Percentiles rank a stretch among this genome's conserved stretches.
Evolutionary conservation across 2,888 invertebrate species (phyloP).

Genomic region (Timandra comae): DNA sequence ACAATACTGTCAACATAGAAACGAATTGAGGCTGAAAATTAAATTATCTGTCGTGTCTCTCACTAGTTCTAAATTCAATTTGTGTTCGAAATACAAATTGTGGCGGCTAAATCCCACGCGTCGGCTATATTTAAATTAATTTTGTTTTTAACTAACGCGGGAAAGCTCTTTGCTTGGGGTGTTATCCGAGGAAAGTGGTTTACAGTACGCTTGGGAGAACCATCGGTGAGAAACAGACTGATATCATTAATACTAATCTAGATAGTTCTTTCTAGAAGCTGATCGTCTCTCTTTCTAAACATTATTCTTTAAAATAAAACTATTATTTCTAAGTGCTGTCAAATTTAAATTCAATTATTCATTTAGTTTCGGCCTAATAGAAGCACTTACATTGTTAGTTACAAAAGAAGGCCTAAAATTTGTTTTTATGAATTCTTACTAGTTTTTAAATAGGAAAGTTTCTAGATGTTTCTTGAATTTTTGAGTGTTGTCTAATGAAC

Average conservation of each 20-base stretch:
- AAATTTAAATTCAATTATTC: no score
- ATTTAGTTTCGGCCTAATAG: no score
- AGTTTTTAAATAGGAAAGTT: no score
- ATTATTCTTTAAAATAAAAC: no score
- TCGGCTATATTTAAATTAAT: slow-evolving; percentile 61
- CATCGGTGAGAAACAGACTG: slow-evolving; percentile 22
- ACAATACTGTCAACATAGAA: slow-evolving; percentile 29
- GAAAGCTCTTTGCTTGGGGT: slow-evolving; percentile 45
- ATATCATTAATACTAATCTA: slow-evolving; percentile 21
- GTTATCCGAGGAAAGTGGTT: slow-evolving; percentile 43
- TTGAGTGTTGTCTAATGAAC: no score
- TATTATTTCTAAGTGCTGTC: no score
- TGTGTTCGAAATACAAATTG: slow-evolving; percentile 61
- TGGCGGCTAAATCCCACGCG: slow-evolving; percentile 51
- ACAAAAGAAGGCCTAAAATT: no score
- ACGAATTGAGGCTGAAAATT: slow-evolving; percentile 34
- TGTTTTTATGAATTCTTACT: no score
- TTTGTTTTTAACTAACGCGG: slow-evolving; percentile 56
- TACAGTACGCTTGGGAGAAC: slow-evolving; percentile 36
- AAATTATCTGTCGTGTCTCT: slow-evolving; percentile 41
- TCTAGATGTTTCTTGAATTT: no score
- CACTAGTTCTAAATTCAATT: slow-evolving; percentile 61
- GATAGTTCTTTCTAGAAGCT: slow-evolving; percentile 13
- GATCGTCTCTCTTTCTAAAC: no score
- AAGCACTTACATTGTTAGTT: no score